Conservation (phyloP, 2,888 invertebrate genomes). For the Agrypnus murinus region DNA sequence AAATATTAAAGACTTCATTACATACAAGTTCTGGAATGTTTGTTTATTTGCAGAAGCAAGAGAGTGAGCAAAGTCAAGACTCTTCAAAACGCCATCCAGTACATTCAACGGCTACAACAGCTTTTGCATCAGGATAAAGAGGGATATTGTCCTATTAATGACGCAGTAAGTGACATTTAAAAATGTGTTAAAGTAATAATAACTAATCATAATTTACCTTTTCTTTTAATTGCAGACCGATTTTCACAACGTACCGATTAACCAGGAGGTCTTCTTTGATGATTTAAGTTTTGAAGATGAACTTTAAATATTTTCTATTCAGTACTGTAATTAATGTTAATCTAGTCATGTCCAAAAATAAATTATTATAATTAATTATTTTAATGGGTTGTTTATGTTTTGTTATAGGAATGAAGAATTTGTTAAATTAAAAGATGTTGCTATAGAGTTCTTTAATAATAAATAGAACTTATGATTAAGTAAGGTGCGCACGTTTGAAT, state of each 20-base stretch:
- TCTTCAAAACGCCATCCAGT: conserved; percentile 77
- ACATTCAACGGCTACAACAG: conserved; percentile 74
- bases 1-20: conserved; percentile 6
- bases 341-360: conserved; percentile 44
- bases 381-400: background rate
- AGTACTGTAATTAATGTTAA: background rate
- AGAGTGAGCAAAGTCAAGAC: conserved; percentile 79
- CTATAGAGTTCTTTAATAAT: background rate
- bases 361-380: conserved; percentile 25
- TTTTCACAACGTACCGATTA: conserved; percentile 28
- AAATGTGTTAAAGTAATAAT: background rate
- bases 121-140: conserved; percentile 63
- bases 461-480: background rate
- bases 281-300: conserved; percentile 51
- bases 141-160: conserved; percentile 48
- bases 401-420: too few species aligned
- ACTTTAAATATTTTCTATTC: conserved; percentile 28
- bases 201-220: conserved; percentile 3
- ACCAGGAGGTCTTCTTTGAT: conserved; percentile 49
- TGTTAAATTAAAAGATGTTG: background rate
- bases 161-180: conserved; percentile 45
- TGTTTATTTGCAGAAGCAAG: conserved; percentile 70
- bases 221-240: conserved; percentile 16
- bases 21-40: background rate
- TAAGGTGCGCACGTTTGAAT: background rate